Percentiles rank a stretch among this genome's conserved stretches.
These are phyloP conservation scores for Lepus townsendii DNA, from an alignment of 2,797 vertebrate species.

Conservation along the genomic window DNA sequence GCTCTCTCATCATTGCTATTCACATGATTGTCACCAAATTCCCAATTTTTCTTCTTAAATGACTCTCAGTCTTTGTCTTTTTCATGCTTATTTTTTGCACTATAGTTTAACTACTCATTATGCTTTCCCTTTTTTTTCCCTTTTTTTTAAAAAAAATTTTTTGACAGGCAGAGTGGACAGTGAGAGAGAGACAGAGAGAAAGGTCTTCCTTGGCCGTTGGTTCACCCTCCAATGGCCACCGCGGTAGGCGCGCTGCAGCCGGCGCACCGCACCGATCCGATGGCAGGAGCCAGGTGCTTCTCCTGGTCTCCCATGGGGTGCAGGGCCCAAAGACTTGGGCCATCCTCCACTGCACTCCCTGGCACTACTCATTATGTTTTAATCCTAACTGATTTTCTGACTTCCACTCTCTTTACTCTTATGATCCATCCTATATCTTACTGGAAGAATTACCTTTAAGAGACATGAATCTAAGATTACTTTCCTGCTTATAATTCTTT, in stretches of 20 bases:
- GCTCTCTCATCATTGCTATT: neutral
- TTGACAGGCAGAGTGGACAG: too few relatives aligned
- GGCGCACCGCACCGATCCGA: too few relatives aligned
- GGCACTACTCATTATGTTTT: neutral
- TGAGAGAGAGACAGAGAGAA: too few relatives aligned
- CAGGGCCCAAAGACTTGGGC: too few relatives aligned
- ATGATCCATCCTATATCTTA: neutral
- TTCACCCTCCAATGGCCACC: too few relatives aligned
- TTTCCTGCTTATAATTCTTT: neutral
- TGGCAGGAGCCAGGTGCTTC: too few relatives aligned
- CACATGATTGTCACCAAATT: neutral
- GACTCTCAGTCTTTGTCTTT: neutral
- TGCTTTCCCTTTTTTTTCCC: too few relatives aligned
- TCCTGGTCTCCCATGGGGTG: too few relatives aligned
- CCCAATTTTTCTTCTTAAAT: constrained; percentile 15
- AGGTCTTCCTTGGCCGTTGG: too few relatives aligned
- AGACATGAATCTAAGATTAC: neutral
- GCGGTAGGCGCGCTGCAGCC: too few relatives aligned
- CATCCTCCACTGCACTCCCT: too few relatives aligned
- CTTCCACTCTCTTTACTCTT: neutral
- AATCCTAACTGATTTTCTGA: neutral
- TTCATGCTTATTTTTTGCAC: neutral
- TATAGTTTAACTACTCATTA: neutral
- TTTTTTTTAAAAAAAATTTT: too few relatives aligned
- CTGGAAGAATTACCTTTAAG: neutral